A percentile compares a stretch with the other conserved stretches of the same genome.
Evolutionary conservation across 2,113 vertebrate species (phyloP).

Genomic region (Pachypanchax playfairii): DNA sequence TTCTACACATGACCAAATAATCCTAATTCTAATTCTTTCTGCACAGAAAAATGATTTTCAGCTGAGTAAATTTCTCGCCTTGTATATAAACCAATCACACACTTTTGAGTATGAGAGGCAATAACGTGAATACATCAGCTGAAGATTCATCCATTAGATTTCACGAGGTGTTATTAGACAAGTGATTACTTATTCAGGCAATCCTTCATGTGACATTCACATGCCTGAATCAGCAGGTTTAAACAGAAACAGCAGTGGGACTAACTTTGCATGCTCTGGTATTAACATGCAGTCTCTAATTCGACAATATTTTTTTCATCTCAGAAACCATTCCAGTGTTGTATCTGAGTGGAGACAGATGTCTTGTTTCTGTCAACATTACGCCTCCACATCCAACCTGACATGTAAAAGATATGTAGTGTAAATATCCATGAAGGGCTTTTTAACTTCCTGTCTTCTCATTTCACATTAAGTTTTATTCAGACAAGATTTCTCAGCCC

Average conservation of each 20-base stretch:
- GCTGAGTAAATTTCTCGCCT: constrained; percentile 7
- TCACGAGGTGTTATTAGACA: constrained; percentile 27
- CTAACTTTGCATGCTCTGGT: background rate
- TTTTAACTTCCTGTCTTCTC: background rate
- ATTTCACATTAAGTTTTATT: constrained; percentile 8
- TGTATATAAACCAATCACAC: background rate
- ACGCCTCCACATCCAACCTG: background rate
- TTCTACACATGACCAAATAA: too few species aligned
- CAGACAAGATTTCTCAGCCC: background rate
- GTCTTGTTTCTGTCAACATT: constrained; percentile 30
- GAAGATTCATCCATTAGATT: constrained; percentile 30
- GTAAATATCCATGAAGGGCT: background rate
- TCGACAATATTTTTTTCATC: constrained; percentile 25
- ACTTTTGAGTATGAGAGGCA: background rate
- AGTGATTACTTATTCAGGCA: constrained; percentile 10
- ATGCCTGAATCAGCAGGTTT: constrained; percentile 3
- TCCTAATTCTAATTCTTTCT: too few species aligned
- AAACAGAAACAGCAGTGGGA: background rate
- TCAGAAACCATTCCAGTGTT: constrained; percentile 6
- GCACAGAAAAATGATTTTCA: constrained; percentile 9
- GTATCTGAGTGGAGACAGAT: constrained; percentile 40
- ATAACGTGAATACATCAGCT: constrained; percentile 29
- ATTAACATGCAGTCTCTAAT: constrained; percentile 13
- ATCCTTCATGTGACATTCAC: constrained; percentile 22
- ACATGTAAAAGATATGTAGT: constrained; percentile 23